Percentiles rank a stretch among this genome's conserved stretches.
Conservation (phyloP, 2,797 vertebrate genomes). For the Gambelia wislizenii region DNA sequence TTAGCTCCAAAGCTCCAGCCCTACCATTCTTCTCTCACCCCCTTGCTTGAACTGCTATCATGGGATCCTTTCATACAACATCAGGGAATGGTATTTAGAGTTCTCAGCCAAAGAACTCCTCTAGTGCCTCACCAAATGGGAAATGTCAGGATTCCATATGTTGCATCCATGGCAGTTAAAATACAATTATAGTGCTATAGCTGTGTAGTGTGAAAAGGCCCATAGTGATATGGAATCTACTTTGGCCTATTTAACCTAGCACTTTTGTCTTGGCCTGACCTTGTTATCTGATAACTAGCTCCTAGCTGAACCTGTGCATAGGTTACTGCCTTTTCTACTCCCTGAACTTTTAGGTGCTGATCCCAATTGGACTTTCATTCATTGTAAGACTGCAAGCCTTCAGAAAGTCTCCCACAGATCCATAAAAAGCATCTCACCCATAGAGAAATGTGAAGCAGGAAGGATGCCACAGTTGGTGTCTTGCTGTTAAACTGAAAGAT, state of each 20-base stretch:
- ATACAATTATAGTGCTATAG: too few species aligned
- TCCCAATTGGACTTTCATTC: too few species aligned
- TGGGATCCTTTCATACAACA: too few species aligned
- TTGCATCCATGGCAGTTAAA: too few species aligned
- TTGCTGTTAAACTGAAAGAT: neutral
- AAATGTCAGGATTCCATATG: too few species aligned
- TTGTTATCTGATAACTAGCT: too few species aligned
- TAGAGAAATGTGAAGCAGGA: neutral
- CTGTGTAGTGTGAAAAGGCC: too few species aligned
- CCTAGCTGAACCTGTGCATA: neutral
- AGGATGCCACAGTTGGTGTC: neutral
- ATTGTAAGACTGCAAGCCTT: neutral
- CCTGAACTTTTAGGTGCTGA: neutral
- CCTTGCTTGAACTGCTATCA: neutral
- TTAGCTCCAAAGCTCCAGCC: neutral
- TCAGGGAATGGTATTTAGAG: too few species aligned
- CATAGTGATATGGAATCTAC: neutral
- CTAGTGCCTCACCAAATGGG: too few species aligned
- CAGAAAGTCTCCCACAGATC: neutral
- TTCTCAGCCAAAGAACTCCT: too few species aligned
- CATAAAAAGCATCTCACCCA: neutral
- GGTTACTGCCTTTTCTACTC: neutral
- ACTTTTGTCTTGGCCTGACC: neutral
- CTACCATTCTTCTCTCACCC: too few species aligned
- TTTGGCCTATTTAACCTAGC: neutral